A percentile compares a stretch with the other conserved stretches of the same genome.
Evolutionary conservation across 1,140 invertebrate genomes (phyloP).

Genomic region (Acromyrmex heyeri): DNA sequence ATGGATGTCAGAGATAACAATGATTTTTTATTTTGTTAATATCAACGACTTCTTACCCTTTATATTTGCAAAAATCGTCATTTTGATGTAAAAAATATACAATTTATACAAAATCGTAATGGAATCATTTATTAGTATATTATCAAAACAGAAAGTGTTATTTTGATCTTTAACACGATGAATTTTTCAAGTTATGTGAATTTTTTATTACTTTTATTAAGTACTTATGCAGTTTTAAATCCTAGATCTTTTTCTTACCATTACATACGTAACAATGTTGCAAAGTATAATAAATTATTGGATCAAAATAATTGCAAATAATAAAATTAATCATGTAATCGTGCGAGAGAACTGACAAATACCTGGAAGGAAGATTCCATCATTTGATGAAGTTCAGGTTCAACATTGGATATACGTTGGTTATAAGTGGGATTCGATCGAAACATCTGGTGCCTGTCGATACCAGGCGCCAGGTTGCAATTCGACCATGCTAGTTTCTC

Average conservation of each 20-base stretch:
- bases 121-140: too few relatives aligned
- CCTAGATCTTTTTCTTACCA: not conserved
- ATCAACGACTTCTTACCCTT: too few relatives aligned
- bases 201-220: too few relatives aligned
- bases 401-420: slow-evolving; percentile 81
- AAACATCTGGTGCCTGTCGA: slow-evolving; percentile 84
- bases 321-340: not conserved
- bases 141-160: too few relatives aligned
- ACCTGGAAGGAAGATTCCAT: slow-evolving; percentile 86
- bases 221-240: too few relatives aligned
- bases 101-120: too few relatives aligned
- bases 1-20: too few relatives aligned
- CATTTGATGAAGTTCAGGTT: slow-evolving; percentile 84
- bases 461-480: slow-evolving; percentile 73
- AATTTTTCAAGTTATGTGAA: too few relatives aligned
- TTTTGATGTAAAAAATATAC: too few relatives aligned
- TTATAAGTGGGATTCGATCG: slow-evolving; percentile 82
- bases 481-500: slow-evolving; percentile 85
- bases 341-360: slow-evolving; percentile 4
- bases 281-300: not conserved
- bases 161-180: too few relatives aligned
- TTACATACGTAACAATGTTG: not conserved
- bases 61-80: too few relatives aligned
- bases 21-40: too few relatives aligned
- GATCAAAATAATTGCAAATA: not conserved